Evolutionary conservation across 2,113 vertebrate species (phyloP).

Genomic region (Polyodon spathula): DNA sequence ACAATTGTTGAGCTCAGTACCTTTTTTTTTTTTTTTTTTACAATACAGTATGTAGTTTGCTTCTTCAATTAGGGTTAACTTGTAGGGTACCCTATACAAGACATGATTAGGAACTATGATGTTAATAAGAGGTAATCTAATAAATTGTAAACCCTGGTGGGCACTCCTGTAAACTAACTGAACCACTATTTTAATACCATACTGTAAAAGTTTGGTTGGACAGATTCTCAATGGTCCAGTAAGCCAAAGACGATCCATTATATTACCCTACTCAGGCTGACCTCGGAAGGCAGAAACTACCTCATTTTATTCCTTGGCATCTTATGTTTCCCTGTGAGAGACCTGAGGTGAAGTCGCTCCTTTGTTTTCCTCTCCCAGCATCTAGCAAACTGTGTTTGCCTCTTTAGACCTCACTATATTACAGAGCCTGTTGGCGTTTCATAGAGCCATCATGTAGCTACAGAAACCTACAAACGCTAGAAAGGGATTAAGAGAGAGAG

Average conservation of each 20-base stretch:
- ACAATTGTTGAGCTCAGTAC: too few species aligned
- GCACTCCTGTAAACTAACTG: too few species aligned
- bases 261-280: slow-evolving; percentile 41
- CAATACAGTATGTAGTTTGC: too few species aligned
- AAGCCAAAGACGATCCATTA: slow-evolving; percentile 37
- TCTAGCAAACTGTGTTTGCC: slow-evolving; percentile 37
- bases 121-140: too few species aligned
- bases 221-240: slow-evolving; percentile 32
- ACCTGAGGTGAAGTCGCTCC: slow-evolving; percentile 28
- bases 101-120: too few species aligned
- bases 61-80: too few species aligned
- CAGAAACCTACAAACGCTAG: not conserved
- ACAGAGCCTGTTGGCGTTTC: slow-evolving; percentile 4
- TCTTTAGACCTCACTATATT: slow-evolving; percentile 23
- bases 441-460: not conserved
- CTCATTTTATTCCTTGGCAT: slow-evolving; percentile 28
- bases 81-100: too few species aligned
- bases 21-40: too few species aligned
- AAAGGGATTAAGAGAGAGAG: not conserved
- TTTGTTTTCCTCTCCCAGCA: slow-evolving; percentile 35
- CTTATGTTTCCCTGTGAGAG: slow-evolving; percentile 24
- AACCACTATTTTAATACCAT: slow-evolving; percentile 22
- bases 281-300: slow-evolving; percentile 22
- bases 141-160: too few species aligned
- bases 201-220: slow-evolving; percentile 22